Conservation (phyloP, 2,888 invertebrate species). For the Himalopsyche tibetana region DNA sequence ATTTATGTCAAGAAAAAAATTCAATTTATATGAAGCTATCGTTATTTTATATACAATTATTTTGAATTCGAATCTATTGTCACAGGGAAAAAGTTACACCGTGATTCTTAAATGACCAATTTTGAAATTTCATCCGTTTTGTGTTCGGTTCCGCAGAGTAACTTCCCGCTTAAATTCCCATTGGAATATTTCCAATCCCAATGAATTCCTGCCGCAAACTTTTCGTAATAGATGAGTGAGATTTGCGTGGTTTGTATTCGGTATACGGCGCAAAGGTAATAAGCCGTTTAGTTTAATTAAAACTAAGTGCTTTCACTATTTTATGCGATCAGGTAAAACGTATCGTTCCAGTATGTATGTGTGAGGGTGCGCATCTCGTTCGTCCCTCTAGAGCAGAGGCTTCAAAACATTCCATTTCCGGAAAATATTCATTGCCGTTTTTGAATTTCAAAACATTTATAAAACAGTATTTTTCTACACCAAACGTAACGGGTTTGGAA, state of each 20-base stretch:
- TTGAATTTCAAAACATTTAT: no score
- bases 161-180: constrained; percentile 11
- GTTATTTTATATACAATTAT: no score
- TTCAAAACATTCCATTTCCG: background rate
- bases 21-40: no score
- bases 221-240: constrained; percentile 52
- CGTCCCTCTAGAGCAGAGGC: background rate
- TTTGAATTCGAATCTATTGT: no score
- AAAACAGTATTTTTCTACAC: no score
- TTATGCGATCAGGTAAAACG: constrained; percentile 60
- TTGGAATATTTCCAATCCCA: constrained; percentile 44
- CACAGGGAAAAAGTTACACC: no score
- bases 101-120: background rate
- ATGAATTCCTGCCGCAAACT: constrained; percentile 41
- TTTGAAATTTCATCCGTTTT: background rate
- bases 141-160: background rate
- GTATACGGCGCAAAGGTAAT: constrained; percentile 55
- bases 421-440: no score
- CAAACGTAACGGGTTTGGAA: no score
- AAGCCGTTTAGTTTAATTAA: constrained; percentile 64
- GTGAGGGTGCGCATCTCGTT: constrained; percentile 7
- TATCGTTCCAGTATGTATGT: constrained; percentile 7
- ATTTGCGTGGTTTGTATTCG: constrained; percentile 55
- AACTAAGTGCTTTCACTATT: constrained; percentile 62
- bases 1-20: no score